phyloP scores from a whole-genome alignment of 2,113 vertebrate genomes.

The Oreochromis tanganicae region DNA sequence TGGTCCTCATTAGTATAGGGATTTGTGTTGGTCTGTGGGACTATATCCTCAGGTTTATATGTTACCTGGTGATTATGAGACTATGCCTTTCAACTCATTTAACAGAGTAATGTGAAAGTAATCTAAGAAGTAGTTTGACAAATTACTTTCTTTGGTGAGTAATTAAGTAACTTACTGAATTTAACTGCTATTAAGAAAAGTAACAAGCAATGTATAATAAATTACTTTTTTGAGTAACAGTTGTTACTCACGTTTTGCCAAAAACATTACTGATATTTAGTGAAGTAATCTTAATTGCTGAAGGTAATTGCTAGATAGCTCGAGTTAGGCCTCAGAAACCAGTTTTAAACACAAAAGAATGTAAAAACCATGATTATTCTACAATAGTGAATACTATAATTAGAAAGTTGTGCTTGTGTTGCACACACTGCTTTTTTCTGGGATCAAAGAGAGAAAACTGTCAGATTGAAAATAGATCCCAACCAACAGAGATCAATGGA shows the following conservation, averaged over 20 bases:
- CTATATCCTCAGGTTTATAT: not conserved
- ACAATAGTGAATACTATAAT: not conserved
- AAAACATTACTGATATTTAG: not conserved
- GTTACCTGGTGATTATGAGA: not conserved
- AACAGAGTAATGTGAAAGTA: not conserved
- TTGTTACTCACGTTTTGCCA: not conserved
- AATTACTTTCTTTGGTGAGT: not conserved
- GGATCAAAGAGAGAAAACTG: conserved; percentile 23
- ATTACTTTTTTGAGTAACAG: not conserved
- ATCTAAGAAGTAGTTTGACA: not conserved
- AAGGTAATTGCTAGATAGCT: not conserved
- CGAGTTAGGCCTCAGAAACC: not conserved
- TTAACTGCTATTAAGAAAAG: not conserved
- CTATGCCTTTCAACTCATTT: not conserved
- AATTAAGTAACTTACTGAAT: not conserved
- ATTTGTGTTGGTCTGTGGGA: not conserved
- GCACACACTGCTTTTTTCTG: not conserved
- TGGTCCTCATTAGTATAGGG: not conserved
- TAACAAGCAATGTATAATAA: not conserved
- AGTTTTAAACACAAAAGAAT: not conserved
- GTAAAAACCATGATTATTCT: not conserved
- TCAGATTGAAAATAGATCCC: conserved; percentile 46
- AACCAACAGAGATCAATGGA: conserved; percentile 34
- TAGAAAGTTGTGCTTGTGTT: not conserved
- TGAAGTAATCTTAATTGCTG: not conserved